A percentile compares a stretch with the other conserved stretches of the same genome.
Conservation (phyloP, 1,140 invertebrate species). For the Lasaia peninsularis region DNA sequence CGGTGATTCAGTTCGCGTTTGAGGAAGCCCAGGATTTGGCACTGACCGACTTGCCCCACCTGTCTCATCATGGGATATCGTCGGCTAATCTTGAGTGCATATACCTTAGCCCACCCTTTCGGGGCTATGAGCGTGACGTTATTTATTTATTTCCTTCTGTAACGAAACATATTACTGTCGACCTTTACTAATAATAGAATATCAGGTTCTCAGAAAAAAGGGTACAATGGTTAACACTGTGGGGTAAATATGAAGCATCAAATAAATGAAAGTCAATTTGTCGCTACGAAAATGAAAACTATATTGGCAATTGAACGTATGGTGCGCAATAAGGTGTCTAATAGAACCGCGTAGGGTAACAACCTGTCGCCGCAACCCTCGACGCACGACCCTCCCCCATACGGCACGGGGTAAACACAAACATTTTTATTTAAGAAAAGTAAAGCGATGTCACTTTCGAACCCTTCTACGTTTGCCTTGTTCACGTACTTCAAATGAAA, state of each 20-base stretch:
- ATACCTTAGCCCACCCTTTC: no score
- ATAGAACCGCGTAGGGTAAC: conserved; percentile 19
- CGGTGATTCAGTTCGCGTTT: no score
- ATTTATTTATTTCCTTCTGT: no score
- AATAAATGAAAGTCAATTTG: conserved; percentile 24
- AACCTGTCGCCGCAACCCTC: conserved; percentile 23
- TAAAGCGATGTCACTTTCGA: conserved; percentile 1
- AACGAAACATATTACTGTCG: no score
- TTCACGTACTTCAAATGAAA: conserved; percentile 7
- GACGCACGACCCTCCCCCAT: conserved; percentile 16
- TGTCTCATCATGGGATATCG: no score
- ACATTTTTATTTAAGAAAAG: conserved; percentile 13
- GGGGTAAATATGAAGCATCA: not conserved
- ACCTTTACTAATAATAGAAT: no score
- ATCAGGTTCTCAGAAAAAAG: not conserved
- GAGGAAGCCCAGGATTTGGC: no score
- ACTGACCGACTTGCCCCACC: no score
- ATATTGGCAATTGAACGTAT: conserved; percentile 19
- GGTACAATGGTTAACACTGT: not conserved
- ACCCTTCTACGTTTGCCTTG: not conserved
- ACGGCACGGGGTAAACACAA: conserved; percentile 13
- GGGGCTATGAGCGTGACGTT: no score
- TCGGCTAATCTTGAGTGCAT: no score
- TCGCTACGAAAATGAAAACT: conserved; percentile 25
- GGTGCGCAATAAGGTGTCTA: conserved; percentile 22